phyloP scores from a whole-genome alignment of 2,888 invertebrate genomes.

The Diarsia mendica region DNA sequence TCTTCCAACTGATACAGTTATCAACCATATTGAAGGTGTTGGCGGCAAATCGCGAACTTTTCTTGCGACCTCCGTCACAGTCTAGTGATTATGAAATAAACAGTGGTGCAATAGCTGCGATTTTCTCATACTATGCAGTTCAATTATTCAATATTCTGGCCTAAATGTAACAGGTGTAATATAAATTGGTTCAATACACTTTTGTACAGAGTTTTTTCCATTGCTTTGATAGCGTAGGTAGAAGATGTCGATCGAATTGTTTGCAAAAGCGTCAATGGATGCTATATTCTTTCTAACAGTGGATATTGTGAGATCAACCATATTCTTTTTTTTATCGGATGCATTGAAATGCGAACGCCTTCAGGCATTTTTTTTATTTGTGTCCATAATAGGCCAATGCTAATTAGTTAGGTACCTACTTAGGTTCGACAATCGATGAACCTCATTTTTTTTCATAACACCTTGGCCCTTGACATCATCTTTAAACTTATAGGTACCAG shows the following conservation, averaged over 20 bases:
- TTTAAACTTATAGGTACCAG: background rate
- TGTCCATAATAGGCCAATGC: background rate
- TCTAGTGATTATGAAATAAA: slow-evolving; percentile 63
- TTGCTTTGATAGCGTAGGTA: background rate
- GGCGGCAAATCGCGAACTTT: slow-evolving; percentile 45
- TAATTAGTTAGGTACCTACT: slow-evolving; percentile 8
- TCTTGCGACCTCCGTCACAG: slow-evolving; percentile 60
- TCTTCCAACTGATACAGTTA: slow-evolving; percentile 45
- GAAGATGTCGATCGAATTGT: background rate
- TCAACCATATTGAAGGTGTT: slow-evolving; percentile 37
- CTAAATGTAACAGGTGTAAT: slow-evolving; percentile 51
- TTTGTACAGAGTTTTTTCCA: slow-evolving; percentile 8
- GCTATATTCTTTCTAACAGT: background rate
- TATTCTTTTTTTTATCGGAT: background rate
- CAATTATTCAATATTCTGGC: slow-evolving; percentile 49
- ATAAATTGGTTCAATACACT: slow-evolving; percentile 29
- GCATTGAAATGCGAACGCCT: slow-evolving; percentile 3
- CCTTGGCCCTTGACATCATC: slow-evolving; percentile 18
- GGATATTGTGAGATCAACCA: background rate
- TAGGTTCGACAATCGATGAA: background rate
- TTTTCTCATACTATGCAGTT: slow-evolving; percentile 42
- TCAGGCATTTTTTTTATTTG: background rate
- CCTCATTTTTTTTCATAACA: background rate
- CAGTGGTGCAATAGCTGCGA: slow-evolving; percentile 54
- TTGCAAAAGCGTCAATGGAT: background rate